phyloP scores from a whole-genome alignment of 2,797 vertebrate genomes.

The Hydrophis major region DNA sequence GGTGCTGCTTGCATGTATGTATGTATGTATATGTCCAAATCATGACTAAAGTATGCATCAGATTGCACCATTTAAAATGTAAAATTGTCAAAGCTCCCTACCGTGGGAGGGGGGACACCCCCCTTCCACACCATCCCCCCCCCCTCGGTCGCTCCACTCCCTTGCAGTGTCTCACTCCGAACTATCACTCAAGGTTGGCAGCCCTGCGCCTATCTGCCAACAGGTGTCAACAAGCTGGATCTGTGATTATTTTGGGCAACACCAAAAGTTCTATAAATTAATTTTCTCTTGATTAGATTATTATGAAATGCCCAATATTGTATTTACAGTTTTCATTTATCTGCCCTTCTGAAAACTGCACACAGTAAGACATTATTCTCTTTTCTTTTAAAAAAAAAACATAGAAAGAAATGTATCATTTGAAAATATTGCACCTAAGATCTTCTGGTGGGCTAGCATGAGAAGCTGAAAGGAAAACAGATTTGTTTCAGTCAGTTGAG shows the following conservation, averaged over 20 bases:
- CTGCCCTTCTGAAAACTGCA: not conserved
- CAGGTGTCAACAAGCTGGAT: not conserved
- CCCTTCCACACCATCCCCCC: too few species aligned
- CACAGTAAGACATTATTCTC: not conserved
- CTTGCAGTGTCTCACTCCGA: too few species aligned
- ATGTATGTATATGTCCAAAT: too few species aligned
- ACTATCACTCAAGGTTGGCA: too few species aligned
- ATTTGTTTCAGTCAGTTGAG: not conserved
- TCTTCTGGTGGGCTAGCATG: not conserved
- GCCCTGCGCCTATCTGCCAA: not conserved
- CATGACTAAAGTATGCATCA: too few species aligned
- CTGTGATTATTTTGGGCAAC: slow-evolving; percentile 15
- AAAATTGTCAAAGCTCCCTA: too few species aligned
- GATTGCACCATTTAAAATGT: too few species aligned
- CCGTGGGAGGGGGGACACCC: too few species aligned
- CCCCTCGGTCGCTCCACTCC: too few species aligned
- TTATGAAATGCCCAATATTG: not conserved
- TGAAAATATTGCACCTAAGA: not conserved
- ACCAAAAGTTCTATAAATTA: slow-evolving; percentile 27
- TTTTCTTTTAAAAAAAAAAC: not conserved
- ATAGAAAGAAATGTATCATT: not conserved
- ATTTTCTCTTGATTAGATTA: slow-evolving; percentile 32
- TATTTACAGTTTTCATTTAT: not conserved
- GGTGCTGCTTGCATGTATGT: too few species aligned
- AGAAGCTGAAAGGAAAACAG: not conserved